phyloP scores from a whole-genome alignment of 1,140 invertebrate species.

The Mya arenaria region DNA sequence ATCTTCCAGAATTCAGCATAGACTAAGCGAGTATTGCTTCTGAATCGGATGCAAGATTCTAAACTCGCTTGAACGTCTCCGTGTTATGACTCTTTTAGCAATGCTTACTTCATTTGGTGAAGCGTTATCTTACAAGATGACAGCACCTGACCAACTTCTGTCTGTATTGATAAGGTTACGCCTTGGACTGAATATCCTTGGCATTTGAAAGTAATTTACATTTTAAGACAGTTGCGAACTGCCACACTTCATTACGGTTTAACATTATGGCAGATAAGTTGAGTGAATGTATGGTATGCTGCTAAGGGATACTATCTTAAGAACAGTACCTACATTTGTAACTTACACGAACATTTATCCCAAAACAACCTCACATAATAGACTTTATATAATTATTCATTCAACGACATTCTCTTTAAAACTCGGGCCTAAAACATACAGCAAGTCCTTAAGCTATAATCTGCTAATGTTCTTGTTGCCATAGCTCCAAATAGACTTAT shows the following conservation, averaged over 20 bases:
- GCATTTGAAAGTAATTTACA: not conserved
- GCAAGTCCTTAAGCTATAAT: constrained; percentile 59
- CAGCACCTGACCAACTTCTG: not conserved
- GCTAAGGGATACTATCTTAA: constrained; percentile 45
- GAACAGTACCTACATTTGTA: constrained; percentile 37
- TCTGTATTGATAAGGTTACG: not conserved
- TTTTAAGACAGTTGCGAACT: not conserved
- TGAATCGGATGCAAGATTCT: not conserved
- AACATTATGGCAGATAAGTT: constrained; percentile 3
- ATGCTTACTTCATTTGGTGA: not conserved
- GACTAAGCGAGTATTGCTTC: not conserved
- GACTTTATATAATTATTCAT: constrained; percentile 61
- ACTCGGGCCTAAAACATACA: constrained; percentile 46
- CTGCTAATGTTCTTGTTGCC: constrained; percentile 70
- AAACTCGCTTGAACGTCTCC: too few relatives aligned
- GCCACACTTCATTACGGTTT: not conserved
- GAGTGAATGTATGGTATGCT: constrained; percentile 37
- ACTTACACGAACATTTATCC: too few relatives aligned
- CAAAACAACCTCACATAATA: constrained; percentile 56
- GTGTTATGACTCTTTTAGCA: not conserved
- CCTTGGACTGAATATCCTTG: not conserved
- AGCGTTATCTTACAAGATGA: not conserved
- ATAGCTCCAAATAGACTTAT: constrained; percentile 70
- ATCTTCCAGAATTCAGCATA: not conserved
- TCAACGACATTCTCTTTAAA: constrained; percentile 54